phyloP scores from a whole-genome alignment of 2,797 vertebrate species.

The Halcyon chelicuti region DNA sequence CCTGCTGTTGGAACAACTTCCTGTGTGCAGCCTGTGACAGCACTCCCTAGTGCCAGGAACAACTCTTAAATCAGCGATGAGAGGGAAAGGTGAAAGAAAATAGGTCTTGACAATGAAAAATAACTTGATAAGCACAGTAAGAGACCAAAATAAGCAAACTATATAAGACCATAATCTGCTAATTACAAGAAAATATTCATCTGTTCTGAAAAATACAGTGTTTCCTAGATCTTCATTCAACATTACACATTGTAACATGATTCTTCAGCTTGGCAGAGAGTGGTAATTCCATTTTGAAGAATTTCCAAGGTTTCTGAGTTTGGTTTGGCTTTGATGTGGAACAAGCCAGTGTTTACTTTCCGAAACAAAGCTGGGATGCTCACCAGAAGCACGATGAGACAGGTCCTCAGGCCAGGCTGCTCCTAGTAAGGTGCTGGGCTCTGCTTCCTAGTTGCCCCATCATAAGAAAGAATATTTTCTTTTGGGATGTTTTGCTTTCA shows the following conservation, averaged over 20 bases:
- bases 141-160: neutral
- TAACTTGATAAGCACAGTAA: neutral
- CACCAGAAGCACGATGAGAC: neutral
- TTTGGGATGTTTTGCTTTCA: neutral
- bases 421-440: neutral
- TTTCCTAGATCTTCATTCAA: neutral
- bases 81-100: slow-evolving; percentile 15
- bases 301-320: neutral
- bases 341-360: neutral
- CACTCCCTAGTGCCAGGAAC: slow-evolving; percentile 2
- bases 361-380: neutral
- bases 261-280: neutral
- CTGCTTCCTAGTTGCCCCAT: accelerated
- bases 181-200: neutral
- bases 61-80: neutral
- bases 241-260: neutral
- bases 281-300: neutral
- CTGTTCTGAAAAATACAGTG: neutral
- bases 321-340: neutral
- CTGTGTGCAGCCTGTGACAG: neutral
- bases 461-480: neutral
- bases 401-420: neutral
- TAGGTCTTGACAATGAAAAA: slow-evolving; percentile 12
- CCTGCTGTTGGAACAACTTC: neutral
- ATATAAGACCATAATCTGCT: neutral